Percentiles rank a stretch among this genome's conserved stretches.
phyloP scores from a whole-genome alignment of 2,888 invertebrate genomes.

The Agrenia bidenticulata region DNA sequence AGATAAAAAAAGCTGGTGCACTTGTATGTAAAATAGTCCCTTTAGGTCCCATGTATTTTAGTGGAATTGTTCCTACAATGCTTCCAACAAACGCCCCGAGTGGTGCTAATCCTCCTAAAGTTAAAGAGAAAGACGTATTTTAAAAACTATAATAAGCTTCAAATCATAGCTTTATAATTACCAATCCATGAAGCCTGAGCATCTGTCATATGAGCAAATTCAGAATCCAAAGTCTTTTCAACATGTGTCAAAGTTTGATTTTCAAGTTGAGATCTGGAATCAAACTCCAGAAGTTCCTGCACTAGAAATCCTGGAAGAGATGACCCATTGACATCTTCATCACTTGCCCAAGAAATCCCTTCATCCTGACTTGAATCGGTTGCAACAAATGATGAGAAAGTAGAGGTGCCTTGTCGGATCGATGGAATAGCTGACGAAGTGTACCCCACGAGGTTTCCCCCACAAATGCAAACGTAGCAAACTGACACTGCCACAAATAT shows the following conservation, averaged over 20 bases:
- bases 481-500: slow-evolving; percentile 38
- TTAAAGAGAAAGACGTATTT: not conserved
- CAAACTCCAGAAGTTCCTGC: not conserved
- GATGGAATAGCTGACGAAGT: slow-evolving; percentile 50
- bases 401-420: slow-evolving; percentile 32
- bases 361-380: not conserved
- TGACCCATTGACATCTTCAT: not conserved
- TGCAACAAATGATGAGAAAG: not conserved
- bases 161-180: slow-evolving; percentile 15
- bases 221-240: not conserved
- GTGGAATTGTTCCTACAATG: slow-evolving; percentile 35
- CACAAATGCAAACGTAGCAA: slow-evolving; percentile 43
- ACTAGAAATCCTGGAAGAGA: not conserved
- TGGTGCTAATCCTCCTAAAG: slow-evolving; percentile 44
- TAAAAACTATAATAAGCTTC: not conserved
- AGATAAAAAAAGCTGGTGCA: slow-evolving; percentile 34
- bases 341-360: not conserved
- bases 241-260: not conserved
- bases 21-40: slow-evolving; percentile 40
- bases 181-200: slow-evolving; percentile 45
- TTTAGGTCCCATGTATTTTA: slow-evolving; percentile 41
- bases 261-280: not conserved
- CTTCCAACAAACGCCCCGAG: slow-evolving; percentile 47
- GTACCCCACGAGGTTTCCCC: slow-evolving; percentile 45
- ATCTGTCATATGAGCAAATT: slow-evolving; percentile 31